Percentiles rank a stretch among this genome's conserved stretches.
Evolutionary conservation across 2,888 invertebrate species (phyloP).

Genomic region (Drosophila vallismaia): DNA sequence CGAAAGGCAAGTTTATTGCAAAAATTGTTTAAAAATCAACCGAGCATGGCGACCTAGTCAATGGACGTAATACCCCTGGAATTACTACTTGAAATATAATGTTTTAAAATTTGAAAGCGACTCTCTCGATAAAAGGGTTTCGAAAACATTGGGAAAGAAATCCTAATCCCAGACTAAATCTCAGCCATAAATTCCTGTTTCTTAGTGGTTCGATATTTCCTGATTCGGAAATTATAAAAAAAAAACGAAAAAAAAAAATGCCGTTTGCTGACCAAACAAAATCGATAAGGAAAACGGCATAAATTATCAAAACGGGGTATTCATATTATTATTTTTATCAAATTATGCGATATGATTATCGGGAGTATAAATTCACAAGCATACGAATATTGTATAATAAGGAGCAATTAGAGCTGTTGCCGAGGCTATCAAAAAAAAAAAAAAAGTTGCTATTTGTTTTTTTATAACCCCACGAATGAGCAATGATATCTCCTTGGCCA

Average conservation of each 20-base stretch:
- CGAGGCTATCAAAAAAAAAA: constrained; percentile 42
- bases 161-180: constrained; percentile 8
- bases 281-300: constrained; percentile 50
- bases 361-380: constrained; percentile 25
- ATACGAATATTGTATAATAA: constrained; percentile 12
- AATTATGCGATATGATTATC: constrained; percentile 52
- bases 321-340: constrained; percentile 53
- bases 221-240: background rate
- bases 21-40: constrained; percentile 16
- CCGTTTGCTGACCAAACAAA: constrained; percentile 44
- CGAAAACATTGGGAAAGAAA: background rate
- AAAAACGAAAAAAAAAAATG: too few species aligned
- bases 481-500: constrained; percentile 37
- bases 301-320: constrained; percentile 56
- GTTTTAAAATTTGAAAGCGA: constrained; percentile 14
- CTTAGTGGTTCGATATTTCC: constrained; percentile 8
- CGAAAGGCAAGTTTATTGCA: constrained; percentile 10
- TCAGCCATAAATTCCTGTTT: constrained; percentile 19
- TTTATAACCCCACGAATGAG: constrained; percentile 31
- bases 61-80: constrained; percentile 9
- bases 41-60: constrained; percentile 33
- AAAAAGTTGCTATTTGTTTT: constrained; percentile 23
- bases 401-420: constrained; percentile 42
- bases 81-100: constrained; percentile 12
- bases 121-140: background rate